Evolutionary conservation across 2,888 invertebrate genomes (phyloP).

Genomic region (Ormyrus labotus): DNA sequence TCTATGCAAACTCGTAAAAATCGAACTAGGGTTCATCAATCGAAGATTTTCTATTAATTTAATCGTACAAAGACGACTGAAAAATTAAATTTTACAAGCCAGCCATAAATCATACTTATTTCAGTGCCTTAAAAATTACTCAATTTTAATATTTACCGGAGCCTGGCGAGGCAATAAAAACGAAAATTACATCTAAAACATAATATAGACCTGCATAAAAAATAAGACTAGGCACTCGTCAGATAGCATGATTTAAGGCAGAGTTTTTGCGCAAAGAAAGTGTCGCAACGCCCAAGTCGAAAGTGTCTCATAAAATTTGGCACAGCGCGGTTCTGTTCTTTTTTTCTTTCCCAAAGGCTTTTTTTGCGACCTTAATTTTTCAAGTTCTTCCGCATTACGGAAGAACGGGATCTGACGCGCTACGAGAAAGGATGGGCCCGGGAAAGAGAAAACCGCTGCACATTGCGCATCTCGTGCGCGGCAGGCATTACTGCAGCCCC

Average conservation of each 20-base stretch:
- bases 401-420: slow-evolving; percentile 17
- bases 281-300: slow-evolving; percentile 50
- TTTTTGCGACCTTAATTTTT: slow-evolving; percentile 32
- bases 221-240: neutral
- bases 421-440: slow-evolving; percentile 23
- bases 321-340: neutral
- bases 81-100: too few relatives aligned
- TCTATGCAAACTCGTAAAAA: too few relatives aligned
- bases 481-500: neutral
- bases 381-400: slow-evolving; percentile 29
- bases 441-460: slow-evolving; percentile 40
- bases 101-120: too few relatives aligned
- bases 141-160: too few relatives aligned
- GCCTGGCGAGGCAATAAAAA: too few relatives aligned
- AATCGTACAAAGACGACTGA: too few relatives aligned
- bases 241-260: slow-evolving; percentile 35
- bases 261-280: slow-evolving; percentile 44
- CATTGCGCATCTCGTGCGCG: neutral
- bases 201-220: too few relatives aligned
- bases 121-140: too few relatives aligned
- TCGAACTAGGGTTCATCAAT: too few relatives aligned
- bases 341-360: too few relatives aligned
- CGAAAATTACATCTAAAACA: too few relatives aligned
- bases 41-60: too few relatives aligned
- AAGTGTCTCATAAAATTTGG: slow-evolving; percentile 39